These are phyloP conservation scores for Paracanthobrama guichenoti DNA, from an alignment of 2,113 vertebrate species.

Conservation along the genomic window DNA sequence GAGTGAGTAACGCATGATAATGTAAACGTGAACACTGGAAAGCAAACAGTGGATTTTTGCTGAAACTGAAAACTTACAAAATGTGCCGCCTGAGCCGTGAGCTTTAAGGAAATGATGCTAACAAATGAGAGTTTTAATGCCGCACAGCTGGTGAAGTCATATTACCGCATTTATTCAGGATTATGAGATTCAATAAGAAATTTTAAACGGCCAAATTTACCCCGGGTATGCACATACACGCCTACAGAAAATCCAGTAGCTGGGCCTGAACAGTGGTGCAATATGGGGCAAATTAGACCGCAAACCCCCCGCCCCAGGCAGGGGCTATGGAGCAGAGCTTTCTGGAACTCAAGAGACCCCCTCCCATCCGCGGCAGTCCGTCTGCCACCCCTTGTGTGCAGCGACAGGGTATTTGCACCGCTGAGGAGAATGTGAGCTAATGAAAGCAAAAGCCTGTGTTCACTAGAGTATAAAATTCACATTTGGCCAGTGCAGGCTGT, in stretches of 20 bases:
- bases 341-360: conserved; percentile 44
- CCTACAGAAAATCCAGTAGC: conserved; percentile 18
- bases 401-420: conserved; percentile 77
- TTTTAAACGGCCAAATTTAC: conserved; percentile 27
- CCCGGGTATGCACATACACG: background rate
- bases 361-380: background rate
- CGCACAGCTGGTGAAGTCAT: conserved; percentile 17
- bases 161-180: conserved; percentile 30
- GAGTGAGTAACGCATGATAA: background rate
- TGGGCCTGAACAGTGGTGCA: conserved; percentile 4
- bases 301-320: conserved; percentile 23
- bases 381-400: conserved; percentile 51
- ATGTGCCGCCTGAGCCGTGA: conserved; percentile 14
- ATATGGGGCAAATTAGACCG: conserved; percentile 39
- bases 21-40: background rate
- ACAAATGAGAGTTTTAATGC: conserved; percentile 38
- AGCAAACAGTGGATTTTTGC: background rate
- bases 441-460: conserved; percentile 83
- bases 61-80: conserved; percentile 11
- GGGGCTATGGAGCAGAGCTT: conserved; percentile 20
- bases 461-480: conserved; percentile 84
- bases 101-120: conserved; percentile 35
- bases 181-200: conserved; percentile 28
- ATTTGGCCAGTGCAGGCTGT: conserved; percentile 75
- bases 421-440: conserved; percentile 83